Base-by-base conservation (phyloP, 2,797 vertebrate species). In the Loriculus beryllinus region DNA sequence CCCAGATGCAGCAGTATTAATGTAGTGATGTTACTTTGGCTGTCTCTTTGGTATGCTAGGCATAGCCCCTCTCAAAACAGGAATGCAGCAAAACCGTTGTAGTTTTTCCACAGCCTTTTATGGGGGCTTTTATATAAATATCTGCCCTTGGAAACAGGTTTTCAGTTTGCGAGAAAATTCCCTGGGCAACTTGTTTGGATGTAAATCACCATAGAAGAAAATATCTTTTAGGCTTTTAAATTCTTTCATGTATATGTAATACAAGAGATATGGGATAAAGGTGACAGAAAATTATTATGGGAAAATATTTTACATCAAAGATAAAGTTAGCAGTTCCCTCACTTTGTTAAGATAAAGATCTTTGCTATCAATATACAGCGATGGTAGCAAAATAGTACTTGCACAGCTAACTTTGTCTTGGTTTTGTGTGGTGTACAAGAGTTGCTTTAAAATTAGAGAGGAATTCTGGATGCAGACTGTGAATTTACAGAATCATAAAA, bases 221-320 rank as follows among this genome's bases (percentile, higher is more conserved):
- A 76, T 56, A 84, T 69, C 39, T 63, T 85, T 76, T 63, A 93
- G 88, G 77, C 77, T 86, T 96, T 88, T 60, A 81, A 94, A 90
- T 95, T 93, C 76, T 69, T 83, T 81, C 79, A 84, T 76, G 67
- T 72, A 69, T 92, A 87, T 69, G 89, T 89, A 93, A 94, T 72
- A 59, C 26, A 81, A 83, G 82, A 88, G 77, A 94, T 54, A 83
- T 0, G 5, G 72, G 67, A 74, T 68, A 91, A 94, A 94, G 89
- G 91, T 96, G 87, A 82, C 85, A 84, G 92, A 94, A 93, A 94
- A 91, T 90, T 92, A 81, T 72, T 72, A 86, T 90, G 91, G 92
- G 95, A 96, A 97, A 94, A 91, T 96, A 84, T 70, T 95, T 94
- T 67, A 94, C 80, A 86, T 88, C 87, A 95, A 88, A 83, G 85